Base-by-base conservation (phyloP, 1,140 invertebrate genomes). In the Vollenhovia emeryi region DNA sequence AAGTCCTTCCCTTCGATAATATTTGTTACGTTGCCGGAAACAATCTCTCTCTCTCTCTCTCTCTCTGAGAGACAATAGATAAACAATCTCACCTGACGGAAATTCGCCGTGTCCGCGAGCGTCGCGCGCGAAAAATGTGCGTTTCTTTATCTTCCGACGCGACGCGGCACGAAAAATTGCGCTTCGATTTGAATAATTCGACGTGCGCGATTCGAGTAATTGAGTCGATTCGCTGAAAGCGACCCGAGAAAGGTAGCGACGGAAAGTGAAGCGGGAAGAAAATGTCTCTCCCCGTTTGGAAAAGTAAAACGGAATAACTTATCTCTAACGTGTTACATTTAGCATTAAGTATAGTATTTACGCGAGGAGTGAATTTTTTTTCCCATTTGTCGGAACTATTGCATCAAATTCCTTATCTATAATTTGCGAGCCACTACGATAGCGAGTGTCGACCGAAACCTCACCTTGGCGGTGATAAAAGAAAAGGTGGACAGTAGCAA, bases 401-500 rank as follows among this genome's bases (percentile, higher is more conserved):
- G 15, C 13, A 48, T 27, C 18, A 48, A 45, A 24, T 66, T 43
- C 13, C 15, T 69, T 48, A 27, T 59, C 3, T 27, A 7, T 13
- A 40, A 78, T 45, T 73, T 60, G 8, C 13, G 27, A 66, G 1
- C 27, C 27, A 64, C 64, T 36, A 50, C 21, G 1, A 66, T 11
- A 78, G 21, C 36, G n/a, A 24, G 27, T 78, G 64, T 78, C n/a
- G 30, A 78, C 43, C 59, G 50, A 78, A n/a, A 78, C 74, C 9
- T 13, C 6, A 36, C 36, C 21, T 59, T 40, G 21, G 21, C 0
- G 40, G 24, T 45, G 18, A 43, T 2, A 75, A 71, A n/a, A 74
- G 40, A 50, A 43, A n/a, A 64, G 50, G 21, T n/a, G n/a, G n/a
- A n/a, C n/a, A n/a, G n/a, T n/a, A n/a, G n/a, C 21, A 52, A 36